These are phyloP conservation scores for Rhagonycha fulva DNA, from an alignment of 2,888 invertebrate species.

Conservation along the genomic window DNA sequence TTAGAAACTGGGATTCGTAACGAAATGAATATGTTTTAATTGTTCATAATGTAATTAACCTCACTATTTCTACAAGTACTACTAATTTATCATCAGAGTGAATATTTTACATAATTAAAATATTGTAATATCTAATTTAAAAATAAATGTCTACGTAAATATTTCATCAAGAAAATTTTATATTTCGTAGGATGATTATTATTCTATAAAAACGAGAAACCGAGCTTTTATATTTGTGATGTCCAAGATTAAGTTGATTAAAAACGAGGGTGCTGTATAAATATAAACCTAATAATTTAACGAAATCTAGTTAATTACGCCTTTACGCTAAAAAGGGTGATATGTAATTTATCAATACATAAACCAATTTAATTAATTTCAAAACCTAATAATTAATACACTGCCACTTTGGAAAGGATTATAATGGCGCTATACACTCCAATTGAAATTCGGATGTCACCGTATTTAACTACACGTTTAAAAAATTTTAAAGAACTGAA, in stretches of 20 bases:
- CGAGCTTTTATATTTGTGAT: constrained; percentile 20
- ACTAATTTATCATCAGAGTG: neutral
- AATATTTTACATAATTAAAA: neutral
- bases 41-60: neutral
- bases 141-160: neutral
- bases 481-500: neutral
- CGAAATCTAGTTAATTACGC: neutral
- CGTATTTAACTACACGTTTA: neutral
- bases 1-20: neutral
- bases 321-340: neutral
- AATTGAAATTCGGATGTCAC: neutral
- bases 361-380: neutral
- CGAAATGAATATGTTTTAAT: neutral
- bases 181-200: neutral
- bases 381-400: neutral
- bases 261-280: neutral
- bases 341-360: neutral
- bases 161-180: neutral
- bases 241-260: constrained; percentile 17
- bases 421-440: neutral
- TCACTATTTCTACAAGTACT: neutral
- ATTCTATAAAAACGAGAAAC: constrained; percentile 6
- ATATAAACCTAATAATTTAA: neutral
- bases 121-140: neutral
- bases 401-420: neutral